These are phyloP conservation scores for Epinephelus lanceolatus DNA, from an alignment of 2,113 vertebrate genomes.

Conservation along the genomic window DNA sequence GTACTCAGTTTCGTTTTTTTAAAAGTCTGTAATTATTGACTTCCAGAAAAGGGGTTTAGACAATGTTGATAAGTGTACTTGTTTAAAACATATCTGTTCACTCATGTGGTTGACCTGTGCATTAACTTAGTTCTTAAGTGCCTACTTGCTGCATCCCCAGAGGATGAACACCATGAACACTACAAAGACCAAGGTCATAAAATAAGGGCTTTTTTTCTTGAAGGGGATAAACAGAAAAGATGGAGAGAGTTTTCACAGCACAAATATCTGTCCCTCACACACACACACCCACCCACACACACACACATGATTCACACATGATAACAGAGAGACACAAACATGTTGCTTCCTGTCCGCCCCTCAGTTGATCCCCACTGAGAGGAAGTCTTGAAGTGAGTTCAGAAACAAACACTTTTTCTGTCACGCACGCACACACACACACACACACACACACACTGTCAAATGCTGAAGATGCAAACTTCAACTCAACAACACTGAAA, in stretches of 20 bases:
- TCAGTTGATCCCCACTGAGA: not conserved
- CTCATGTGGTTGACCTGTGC: not conserved
- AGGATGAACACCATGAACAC: not conserved
- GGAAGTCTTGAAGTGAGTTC: constrained; percentile 13
- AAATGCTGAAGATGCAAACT: not conserved
- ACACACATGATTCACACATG: not conserved
- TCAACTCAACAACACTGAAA: not conserved
- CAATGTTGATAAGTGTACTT: not conserved
- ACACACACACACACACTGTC: not conserved
- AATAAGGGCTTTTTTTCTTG: not conserved
- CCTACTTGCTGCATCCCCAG: too few relatives aligned
- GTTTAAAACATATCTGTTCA: not conserved
- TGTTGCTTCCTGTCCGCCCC: constrained; percentile 40
- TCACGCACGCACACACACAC: not conserved
- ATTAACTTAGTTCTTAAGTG: not conserved
- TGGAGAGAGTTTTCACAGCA: not conserved
- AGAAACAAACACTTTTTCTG: not conserved
- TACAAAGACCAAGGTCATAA: not conserved
- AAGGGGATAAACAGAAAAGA: not conserved
- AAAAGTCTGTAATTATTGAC: not conserved
- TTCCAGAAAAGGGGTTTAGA: not conserved
- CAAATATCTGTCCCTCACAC: too few relatives aligned
- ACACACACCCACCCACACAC: not conserved
- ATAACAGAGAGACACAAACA: constrained; percentile 9
- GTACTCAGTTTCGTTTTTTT: not conserved